These are phyloP conservation scores for Neoaliturus tenellus DNA, from an alignment of 2,888 invertebrate genomes.

Conservation along the genomic window DNA sequence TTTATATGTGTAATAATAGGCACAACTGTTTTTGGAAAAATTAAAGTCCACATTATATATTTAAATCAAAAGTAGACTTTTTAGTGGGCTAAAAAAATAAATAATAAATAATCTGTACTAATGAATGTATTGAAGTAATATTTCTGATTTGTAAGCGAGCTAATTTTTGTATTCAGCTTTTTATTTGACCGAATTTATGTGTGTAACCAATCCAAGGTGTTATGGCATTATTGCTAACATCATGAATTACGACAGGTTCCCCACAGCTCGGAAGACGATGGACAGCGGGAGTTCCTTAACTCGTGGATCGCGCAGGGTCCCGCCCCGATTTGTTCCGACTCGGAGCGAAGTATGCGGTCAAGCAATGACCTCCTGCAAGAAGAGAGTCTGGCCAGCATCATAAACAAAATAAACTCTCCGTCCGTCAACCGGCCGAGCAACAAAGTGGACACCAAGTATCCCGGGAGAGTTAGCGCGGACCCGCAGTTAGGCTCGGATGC, in stretches of 20 bases:
- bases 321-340: background rate
- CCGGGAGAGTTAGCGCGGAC: background rate
- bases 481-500: background rate
- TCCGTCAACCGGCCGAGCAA: background rate
- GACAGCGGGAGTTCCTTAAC: constrained; percentile 35
- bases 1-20: too few species aligned
- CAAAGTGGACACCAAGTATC: background rate
- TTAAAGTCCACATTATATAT: too few species aligned
- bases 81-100: too few species aligned
- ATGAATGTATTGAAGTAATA: too few species aligned
- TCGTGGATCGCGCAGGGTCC: constrained; percentile 40
- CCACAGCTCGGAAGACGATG: constrained; percentile 47
- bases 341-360: background rate
- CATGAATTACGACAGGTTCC: background rate
- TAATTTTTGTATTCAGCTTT: too few species aligned
- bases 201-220: too few species aligned
- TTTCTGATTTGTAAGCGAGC: too few species aligned
- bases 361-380: constrained; percentile 23
- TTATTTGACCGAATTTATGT: too few species aligned
- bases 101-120: too few species aligned
- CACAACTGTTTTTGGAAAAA: too few species aligned
- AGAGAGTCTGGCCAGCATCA: constrained; percentile 51
- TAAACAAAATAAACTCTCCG: constrained; percentile 51
- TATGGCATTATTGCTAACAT: too few species aligned
- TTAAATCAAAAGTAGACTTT: too few species aligned